Base-by-base conservation (phyloP, 2,797 vertebrate species). In the Cyprinodon diabolis region DNA sequence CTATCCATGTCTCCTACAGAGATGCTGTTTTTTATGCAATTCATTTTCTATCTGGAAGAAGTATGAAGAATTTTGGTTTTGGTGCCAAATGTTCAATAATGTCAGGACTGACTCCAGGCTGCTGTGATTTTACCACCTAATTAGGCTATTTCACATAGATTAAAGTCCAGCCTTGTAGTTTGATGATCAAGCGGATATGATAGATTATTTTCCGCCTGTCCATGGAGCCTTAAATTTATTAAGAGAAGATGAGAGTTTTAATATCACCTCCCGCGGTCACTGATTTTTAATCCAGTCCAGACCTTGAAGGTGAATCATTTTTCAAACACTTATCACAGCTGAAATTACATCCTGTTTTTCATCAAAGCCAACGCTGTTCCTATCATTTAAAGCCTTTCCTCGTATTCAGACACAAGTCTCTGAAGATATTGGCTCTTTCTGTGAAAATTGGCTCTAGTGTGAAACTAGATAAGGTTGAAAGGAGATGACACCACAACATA, bases 311-410 rank as follows among this genome's bases (percentile, higher is more conserved):
- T 13, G 11, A 45, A 0, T 21, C 2, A 4, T 74, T 70, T 70
- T 70, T 74, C 45, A 63, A 40, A 57, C 51, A 17, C 56, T 71
- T 48, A 79, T 71, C 69, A 17, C 55, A 54, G n/a, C 40, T 68
- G 48, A 75, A 75, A 79, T 68, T n/a, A 68, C 72, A n/a, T 69
- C 23, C 62, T 62, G 49, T n/a, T 67, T 74, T 67, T 70, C 19
- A 66, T 7, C 19, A 11, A 58, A 70, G 14, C 21, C 5, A 8
- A 52, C 49, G 19, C 35, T 58, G 35, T 37, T 66, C 48, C 23
- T 56, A 56, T 71, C 14, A 71, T 71, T 17, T 70, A 48, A 51
- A 67, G 37, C 68, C 37, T 56, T 49, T 51, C 35, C 62, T 70
- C 47, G 4, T 19, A 62, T 62, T 62, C 17, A 62, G 60, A 35